Base-by-base conservation (phyloP, 2,113 vertebrate species). In the Spea multiplicata region DNA sequence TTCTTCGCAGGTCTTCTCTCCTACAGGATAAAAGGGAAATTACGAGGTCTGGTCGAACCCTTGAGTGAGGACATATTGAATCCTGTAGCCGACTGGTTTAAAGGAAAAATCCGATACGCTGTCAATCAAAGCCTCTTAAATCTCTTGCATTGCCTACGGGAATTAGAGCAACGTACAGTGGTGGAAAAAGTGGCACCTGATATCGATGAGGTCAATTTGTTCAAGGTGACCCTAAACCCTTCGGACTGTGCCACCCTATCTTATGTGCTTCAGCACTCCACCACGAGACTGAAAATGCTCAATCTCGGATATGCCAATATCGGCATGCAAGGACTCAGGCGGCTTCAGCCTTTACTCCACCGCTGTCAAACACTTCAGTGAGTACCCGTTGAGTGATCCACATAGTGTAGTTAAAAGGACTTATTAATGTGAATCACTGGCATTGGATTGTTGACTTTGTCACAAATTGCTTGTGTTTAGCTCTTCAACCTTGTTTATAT, bases 271-370 rank as follows among this genome's bases (percentile, higher is more conserved):
- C 82, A 88, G 82, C 88, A 87, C 81, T 90, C 88, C 4, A 72
- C 76, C 64, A 81, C 84, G 81, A 81, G 68, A 4, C 80, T 91
- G 44, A 79, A 84, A 65, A 88, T 88, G 64, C 83, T 90, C 66
- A 90, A 90, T 74, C 72, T 92, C 13, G 88, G 88, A n/a, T 91
- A 89, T 76, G 87, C 88, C 52, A 92, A 89, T 83, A 88, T 89
- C 9, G 88, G 89, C 45, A 87, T 89, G 76, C 84, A 77, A 67
- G 89, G 88, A 44, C 74, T 90, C 4, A 77, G 67, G 44, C 75
- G 83, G 53, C 78, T 92, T 12, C 73, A 81, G 8, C 86, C 86
- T 0, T 86, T 90, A 16, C 84, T 90, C 3, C 86, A 87, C 78
- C 84, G 84, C 55, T 91, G 90, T 74, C 83, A 90, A 83, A 86